Conservation (phyloP, 2,888 invertebrate genomes). For the Peribatodes rhomboidaria region DNA sequence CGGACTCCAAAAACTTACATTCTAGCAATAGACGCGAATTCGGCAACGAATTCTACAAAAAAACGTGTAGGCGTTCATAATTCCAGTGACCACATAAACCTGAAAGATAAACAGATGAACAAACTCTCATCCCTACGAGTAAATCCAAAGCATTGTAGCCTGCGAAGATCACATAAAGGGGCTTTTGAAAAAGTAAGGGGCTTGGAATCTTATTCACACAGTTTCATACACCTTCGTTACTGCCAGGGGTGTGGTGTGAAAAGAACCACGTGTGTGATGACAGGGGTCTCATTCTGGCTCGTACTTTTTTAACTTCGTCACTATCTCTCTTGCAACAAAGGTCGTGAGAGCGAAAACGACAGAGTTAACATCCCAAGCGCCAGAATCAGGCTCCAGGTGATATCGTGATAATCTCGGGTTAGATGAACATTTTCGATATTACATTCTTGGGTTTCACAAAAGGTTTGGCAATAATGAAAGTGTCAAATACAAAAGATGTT, state of each 20-base stretch:
- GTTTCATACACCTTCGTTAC: constrained; percentile 70
- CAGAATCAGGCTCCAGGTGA: too few species aligned
- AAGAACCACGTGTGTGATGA: constrained; percentile 37
- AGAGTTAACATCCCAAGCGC: too few species aligned
- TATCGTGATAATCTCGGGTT: constrained; percentile 32
- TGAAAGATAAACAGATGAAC: constrained; percentile 50
- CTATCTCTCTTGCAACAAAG: too few species aligned
- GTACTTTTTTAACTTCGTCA: too few species aligned
- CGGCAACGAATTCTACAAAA: not conserved
- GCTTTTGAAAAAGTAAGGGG: constrained; percentile 66
- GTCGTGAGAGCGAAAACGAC: too few species aligned
- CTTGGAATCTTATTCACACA: constrained; percentile 63
- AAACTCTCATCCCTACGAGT: constrained; percentile 41
- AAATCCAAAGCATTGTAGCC: constrained; percentile 57
- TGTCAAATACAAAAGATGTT: not conserved
- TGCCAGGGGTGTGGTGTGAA: constrained; percentile 53
- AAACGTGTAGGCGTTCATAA: not conserved
- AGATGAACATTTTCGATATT: constrained; percentile 17
- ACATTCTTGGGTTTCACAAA: constrained; percentile 11
- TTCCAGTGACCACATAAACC: constrained; percentile 40
- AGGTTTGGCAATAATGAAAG: constrained; percentile 9
- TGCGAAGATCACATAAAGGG: constrained; percentile 65
- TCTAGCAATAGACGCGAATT: too few species aligned
- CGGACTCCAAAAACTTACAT: too few species aligned
- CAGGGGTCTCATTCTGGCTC: too few species aligned